Evolutionary conservation across 2,888 invertebrate genomes (phyloP), one percentile per base, ranked within the genome.

Genomic region (Beris chalybata): DNA sequence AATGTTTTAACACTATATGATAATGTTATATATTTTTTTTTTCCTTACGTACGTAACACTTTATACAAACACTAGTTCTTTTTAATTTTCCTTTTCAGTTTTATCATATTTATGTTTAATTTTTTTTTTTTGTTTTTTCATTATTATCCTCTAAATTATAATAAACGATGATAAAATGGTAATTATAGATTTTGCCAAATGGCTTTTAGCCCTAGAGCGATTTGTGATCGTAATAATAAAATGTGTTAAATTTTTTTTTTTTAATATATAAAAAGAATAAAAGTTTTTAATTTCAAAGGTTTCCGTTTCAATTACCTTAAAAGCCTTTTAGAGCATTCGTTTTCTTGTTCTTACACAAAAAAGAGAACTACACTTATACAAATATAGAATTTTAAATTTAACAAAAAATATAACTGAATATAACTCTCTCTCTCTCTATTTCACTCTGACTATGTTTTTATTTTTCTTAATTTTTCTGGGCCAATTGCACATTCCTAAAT

Each of bases 401-500:
- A 56, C 55, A 6, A 56, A 56, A 43, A 12, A 31, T 54, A 7
- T 31, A 54, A 12, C 54, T 13, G 5, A 54, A 54, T n/a, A 54
- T 54, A 54, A 54, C 9, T 52, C 52, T 29, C 11, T 54, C 9
- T 52, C 52, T 29, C 11, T 54, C 30, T 2, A n/a, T 30, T 54
- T 54, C 12, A 12, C 12, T 30, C 11, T 12, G 38, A 15, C 38
- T 56, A 38, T 38, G 7, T 53, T 31, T 56, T 32, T n/a, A n/a
- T n/a, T n/a, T 56, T 56, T 56, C n/a, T 31, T 5, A 59, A 48
- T 52, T 61, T 52, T 13, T 32, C 13, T 29, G 50, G 52, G 61
- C 61, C 61, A 52, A 61, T 61, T 61, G 61, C 61, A 61, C 61
- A 61, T 52, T 61, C 52, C 52, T 61, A 61, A 61, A 61, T 61